Percentiles rank a stretch among this genome's conserved stretches.
Evolutionary conservation across 2,797 vertebrate species (phyloP).

Genomic region (Prunella strophiata): DNA sequence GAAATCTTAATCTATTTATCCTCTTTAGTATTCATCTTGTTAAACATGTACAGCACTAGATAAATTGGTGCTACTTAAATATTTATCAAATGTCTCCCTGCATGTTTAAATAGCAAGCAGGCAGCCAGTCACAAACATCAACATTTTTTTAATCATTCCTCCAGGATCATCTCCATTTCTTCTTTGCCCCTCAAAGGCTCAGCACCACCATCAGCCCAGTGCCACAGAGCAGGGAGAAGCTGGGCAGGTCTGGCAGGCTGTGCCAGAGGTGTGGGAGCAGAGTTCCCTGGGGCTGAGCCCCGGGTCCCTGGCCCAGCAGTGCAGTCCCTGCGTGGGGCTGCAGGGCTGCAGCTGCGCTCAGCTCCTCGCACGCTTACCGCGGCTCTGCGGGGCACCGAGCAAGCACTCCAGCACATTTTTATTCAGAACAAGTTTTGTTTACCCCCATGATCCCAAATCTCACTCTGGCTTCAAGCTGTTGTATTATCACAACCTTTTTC

Average conservation of each 20-base stretch:
- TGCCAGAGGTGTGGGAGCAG: fast-evolving
- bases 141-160: not conserved
- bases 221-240: not conserved
- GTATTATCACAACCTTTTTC: not conserved
- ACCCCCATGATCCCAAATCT: not conserved
- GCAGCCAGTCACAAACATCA: slow-evolving; percentile 3
- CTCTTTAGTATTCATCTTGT: slow-evolving; percentile 63
- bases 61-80: slow-evolving; percentile 59
- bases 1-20: slow-evolving; percentile 57
- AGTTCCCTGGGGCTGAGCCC: not conserved
- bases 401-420: not conserved
- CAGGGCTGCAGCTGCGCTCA: fast-evolving
- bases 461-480: not conserved
- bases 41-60: slow-evolving; percentile 60
- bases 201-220: fast-evolving
- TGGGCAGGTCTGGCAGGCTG: not conserved
- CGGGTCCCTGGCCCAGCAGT: not conserved
- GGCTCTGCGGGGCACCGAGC: not conserved
- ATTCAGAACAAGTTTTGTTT: slow-evolving; percentile 5
- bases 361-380: fast-evolving
- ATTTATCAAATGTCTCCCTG: slow-evolving; percentile 59
- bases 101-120: slow-evolving; percentile 33
- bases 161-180: not conserved
- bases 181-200: not conserved
- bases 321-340: not conserved